phyloP scores from a whole-genome alignment of 2,113 vertebrate genomes.

The Cricetomys ansorgei region DNA sequence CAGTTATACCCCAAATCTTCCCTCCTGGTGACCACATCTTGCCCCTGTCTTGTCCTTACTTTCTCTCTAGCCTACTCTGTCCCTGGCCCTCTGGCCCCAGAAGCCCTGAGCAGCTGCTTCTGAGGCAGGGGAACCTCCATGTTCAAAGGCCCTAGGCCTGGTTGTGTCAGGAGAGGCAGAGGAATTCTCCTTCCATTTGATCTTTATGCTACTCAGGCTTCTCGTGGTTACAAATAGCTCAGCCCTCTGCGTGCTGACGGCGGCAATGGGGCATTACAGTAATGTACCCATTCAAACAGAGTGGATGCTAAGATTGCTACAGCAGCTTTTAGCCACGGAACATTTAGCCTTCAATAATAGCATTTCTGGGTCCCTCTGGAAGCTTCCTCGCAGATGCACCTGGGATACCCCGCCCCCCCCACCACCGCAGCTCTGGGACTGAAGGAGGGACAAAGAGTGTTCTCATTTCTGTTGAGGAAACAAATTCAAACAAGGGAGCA shows the following conservation, averaged over 20 bases:
- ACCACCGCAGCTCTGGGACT: background rate
- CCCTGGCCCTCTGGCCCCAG: fast-evolving
- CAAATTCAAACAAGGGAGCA: conserved; percentile 3
- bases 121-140: conserved; percentile 1
- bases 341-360: conserved; percentile 79
- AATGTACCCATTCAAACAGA: conserved; percentile 77
- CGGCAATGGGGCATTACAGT: conserved; percentile 65
- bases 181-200: conserved; percentile 30
- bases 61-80: background rate
- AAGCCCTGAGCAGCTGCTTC: background rate
- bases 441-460: background rate
- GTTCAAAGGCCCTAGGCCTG: conserved; percentile 24
- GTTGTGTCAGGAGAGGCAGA: conserved; percentile 50
- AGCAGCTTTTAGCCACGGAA: conserved; percentile 75
- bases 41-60: background rate
- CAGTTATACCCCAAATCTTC: background rate
- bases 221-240: conserved; percentile 72
- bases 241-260: conserved; percentile 35
- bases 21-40: fast-evolving
- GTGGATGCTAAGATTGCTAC: conserved; percentile 73
- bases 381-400: conserved; percentile 58
- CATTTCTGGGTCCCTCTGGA: conserved; percentile 69
- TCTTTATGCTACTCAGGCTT: conserved; percentile 71
- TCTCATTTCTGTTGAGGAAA: conserved; percentile 15
- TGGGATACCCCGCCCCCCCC: conserved; percentile 36